Conservation (phyloP, 2,113 vertebrate genomes). For the Melozone crissalis region DNA sequence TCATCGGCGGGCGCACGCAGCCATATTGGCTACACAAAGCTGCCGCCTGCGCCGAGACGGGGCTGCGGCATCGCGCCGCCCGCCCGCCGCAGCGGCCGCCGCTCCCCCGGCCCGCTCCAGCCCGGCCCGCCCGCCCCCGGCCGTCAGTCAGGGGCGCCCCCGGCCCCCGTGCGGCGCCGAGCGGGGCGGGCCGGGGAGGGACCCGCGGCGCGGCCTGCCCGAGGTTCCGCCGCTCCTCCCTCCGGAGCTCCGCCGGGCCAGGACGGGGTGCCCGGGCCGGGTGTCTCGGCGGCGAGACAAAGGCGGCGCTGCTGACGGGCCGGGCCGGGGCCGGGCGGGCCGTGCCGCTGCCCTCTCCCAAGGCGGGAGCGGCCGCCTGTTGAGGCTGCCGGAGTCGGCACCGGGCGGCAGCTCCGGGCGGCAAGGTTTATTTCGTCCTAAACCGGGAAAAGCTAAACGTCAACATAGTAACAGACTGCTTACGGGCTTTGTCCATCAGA, state of each 20-base stretch:
- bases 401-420: background rate
- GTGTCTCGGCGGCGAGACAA: background rate
- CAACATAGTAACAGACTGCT: accelerated
- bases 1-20: conserved; percentile 78
- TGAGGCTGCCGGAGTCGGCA: background rate
- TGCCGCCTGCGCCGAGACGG: conserved; percentile 77
- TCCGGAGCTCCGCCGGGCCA: background rate
- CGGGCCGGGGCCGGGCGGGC: background rate
- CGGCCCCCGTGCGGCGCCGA: background rate
- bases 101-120: too few relatives aligned
- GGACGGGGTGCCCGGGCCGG: background rate
- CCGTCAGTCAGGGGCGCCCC: background rate
- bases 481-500: background rate
- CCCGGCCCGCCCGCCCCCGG: too few relatives aligned
- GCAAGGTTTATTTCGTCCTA: accelerated
- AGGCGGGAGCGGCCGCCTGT: background rate
- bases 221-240: conserved; percentile 8
- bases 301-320: background rate
- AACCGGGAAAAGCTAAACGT: background rate
- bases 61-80: conserved; percentile 65
- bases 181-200: background rate
- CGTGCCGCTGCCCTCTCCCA: background rate
- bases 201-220: background rate
- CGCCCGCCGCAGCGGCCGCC: background rate
- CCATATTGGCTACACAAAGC: conserved; percentile 86